Evolutionary conservation across 2,888 invertebrate genomes (phyloP).

Genomic region (Mesopsocus fuscifrons): DNA sequence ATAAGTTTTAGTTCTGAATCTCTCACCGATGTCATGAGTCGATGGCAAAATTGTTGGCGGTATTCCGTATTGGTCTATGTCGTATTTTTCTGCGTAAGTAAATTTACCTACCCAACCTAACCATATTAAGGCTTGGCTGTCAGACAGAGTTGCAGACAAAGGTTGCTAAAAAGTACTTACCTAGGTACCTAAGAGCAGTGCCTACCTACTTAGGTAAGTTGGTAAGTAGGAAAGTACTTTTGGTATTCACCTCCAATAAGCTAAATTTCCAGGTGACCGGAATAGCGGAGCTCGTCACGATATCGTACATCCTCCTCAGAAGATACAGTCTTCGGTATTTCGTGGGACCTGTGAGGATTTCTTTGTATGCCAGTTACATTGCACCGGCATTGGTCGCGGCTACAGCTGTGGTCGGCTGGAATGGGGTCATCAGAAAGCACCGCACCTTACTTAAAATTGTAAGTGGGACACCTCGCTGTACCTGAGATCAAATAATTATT

Average conservation of each 20-base stretch:
- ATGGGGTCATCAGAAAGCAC: neutral
- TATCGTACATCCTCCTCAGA: neutral
- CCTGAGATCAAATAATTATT: too few species aligned
- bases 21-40: neutral
- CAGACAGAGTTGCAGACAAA: too few species aligned
- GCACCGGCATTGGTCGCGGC: neutral
- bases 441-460: neutral
- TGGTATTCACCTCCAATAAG: too few species aligned
- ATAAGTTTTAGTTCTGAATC: neutral
- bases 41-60: neutral
- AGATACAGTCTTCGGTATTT: neutral
- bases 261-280: neutral
- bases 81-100: neutral
- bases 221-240: too few species aligned
- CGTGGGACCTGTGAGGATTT: neutral
- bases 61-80: neutral
- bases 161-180: too few species aligned
- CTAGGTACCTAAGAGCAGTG: too few species aligned
- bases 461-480: neutral
- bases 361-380: neutral
- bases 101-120: too few species aligned
- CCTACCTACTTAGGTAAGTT: too few species aligned
- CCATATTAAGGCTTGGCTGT: too few species aligned
- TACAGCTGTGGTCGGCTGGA: neutral
- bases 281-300: neutral